phyloP scores from a whole-genome alignment of 2,113 vertebrate genomes.

The Phyllostomus discolor region DNA sequence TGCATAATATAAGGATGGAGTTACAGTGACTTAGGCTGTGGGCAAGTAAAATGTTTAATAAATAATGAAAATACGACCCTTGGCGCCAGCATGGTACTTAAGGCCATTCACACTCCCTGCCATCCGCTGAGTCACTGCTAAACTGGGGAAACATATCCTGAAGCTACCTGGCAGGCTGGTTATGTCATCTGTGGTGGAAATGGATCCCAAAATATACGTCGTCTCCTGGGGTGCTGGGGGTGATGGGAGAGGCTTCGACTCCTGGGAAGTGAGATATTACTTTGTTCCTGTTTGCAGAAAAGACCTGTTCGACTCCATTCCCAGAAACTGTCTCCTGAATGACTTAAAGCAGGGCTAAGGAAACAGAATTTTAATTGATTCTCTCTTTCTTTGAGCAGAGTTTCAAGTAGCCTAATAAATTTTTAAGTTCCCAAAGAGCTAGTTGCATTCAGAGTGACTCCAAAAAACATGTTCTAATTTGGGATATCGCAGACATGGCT shows the following conservation, averaged over 20 bases:
- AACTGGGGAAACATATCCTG: conserved; percentile 39
- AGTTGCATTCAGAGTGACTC: conserved; percentile 31
- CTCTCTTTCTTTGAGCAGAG: conserved; percentile 33
- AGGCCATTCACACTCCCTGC: conserved; percentile 38
- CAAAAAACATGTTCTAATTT: conserved; percentile 48
- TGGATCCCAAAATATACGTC: conserved; percentile 13
- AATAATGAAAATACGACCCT: conserved; percentile 61
- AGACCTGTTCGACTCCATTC: conserved; percentile 36
- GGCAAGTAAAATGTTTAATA: conserved; percentile 51
- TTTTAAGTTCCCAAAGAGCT: conserved; percentile 59
- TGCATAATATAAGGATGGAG: neutral
- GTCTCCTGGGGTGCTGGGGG: neutral
- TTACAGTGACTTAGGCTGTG: neutral
- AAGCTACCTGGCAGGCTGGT: conserved; percentile 50
- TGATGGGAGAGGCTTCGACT: neutral
- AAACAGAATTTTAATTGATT: conserved; percentile 63
- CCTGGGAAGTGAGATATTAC: conserved; percentile 7
- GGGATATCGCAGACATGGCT: neutral
- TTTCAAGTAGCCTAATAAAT: conserved; percentile 47
- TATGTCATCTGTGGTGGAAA: conserved; percentile 57
- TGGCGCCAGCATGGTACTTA: conserved; percentile 35
- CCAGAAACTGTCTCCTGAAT: conserved; percentile 53
- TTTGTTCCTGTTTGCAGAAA: conserved; percentile 47
- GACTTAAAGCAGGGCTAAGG: conserved; percentile 32
- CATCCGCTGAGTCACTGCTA: conserved; percentile 46